A percentile compares a stretch with the other conserved stretches of the same genome.
These are phyloP conservation scores for Neomorphus geoffroyi DNA, from an alignment of 2,797 vertebrate species.

Conservation along the genomic window DNA sequence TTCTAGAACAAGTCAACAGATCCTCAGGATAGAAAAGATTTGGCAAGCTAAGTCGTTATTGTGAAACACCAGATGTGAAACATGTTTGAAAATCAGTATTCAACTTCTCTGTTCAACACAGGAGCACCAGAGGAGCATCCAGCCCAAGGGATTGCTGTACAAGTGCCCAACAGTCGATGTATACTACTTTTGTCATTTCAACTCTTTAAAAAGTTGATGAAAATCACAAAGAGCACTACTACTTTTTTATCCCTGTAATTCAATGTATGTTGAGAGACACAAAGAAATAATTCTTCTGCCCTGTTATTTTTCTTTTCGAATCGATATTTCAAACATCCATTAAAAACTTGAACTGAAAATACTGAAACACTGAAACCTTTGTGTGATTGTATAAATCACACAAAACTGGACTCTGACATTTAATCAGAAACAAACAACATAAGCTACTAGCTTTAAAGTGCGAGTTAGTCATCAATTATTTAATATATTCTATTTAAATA, in stretches of 20 bases:
- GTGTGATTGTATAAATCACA: neutral
- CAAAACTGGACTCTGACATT: slow-evolving; percentile 10
- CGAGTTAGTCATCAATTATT: slow-evolving; percentile 44
- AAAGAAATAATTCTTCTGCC: neutral
- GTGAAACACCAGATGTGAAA: neutral
- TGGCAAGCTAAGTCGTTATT: neutral
- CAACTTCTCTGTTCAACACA: neutral
- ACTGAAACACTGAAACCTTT: no score
- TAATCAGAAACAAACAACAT: slow-evolving; percentile 15
- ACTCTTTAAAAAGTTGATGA: neutral
- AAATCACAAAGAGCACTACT: neutral
- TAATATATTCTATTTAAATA: slow-evolving; percentile 17
- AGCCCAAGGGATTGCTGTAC: neutral
- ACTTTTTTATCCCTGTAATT: neutral
- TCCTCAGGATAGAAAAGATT: neutral
- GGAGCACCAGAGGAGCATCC: neutral
- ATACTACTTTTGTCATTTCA: neutral
- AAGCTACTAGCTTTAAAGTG: slow-evolving; percentile 16
- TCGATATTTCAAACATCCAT: neutral
- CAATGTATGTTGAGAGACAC: neutral
- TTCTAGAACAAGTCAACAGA: neutral
- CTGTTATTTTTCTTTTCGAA: neutral
- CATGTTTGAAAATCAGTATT: neutral
- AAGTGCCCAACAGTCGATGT: neutral
- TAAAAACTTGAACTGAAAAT: neutral